Evolutionary conservation across 2,888 invertebrate species (phyloP), one percentile per base, ranked within the genome.

Genomic region (Drosophila kambysellisi): DNA sequence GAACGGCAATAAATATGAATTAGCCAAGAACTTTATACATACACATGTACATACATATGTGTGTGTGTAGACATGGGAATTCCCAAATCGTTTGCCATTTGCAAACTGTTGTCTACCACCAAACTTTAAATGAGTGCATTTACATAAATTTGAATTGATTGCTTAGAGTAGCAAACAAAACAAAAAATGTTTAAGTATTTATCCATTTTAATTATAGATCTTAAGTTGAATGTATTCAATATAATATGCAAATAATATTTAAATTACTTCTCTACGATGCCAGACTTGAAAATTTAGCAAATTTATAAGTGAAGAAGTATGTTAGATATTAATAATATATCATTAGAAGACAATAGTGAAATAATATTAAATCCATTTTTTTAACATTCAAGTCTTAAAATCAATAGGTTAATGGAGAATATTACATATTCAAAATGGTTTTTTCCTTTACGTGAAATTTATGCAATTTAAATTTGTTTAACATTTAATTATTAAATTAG

Each of bases 1-100:
- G 78, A 80, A 78, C 76, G 76, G 78, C 78, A 80, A 78, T 78
- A 78, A 78, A 78, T 78, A 76, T 78, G 78, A 80, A 78, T 78
- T 78, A 78, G 78, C 76, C 71, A 80, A 78, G 70, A 79, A 54
- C 57, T 61, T 77, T 60, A n/a, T 59, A 50, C 25, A 46, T 8
- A 46, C 25, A 46, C 46, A 46, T 29, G 54, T 37, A 12, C 29
- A 17, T 17, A 12, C 29, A 17, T 37, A 4, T 5, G 1, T 51
- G 17, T 53, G 15, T 73, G 50, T 39, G 56, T 57, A 68, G 60
- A 67, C 79, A 46, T 63, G 82, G 84, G 81, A 64, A 70, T 81
- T 81, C 82, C 84, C 87, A 62, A 75, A 62, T 75, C 70, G 69
- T 33, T 54, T 78, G 70, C 83, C 32, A 63, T 74, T 72, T 67